Conservation (phyloP, 2,797 vertebrate genomes). For the Pterois miles region DNA sequence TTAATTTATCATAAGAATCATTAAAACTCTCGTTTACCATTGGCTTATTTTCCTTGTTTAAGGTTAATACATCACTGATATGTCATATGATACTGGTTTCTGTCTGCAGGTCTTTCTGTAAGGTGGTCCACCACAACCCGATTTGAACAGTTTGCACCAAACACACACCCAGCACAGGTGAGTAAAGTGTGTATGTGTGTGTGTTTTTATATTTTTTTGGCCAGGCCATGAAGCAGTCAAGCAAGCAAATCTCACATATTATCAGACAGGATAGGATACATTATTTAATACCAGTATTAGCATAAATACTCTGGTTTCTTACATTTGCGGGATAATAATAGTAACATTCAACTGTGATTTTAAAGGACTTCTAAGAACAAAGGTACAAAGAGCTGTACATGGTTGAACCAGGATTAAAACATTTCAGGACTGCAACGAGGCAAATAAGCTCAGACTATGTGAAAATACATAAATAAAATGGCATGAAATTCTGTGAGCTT, state of each 20-base stretch:
- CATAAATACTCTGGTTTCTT: no score
- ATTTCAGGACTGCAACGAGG: neutral
- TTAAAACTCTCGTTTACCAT: no score
- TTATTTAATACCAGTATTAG: no score
- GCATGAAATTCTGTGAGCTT: neutral
- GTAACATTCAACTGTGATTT: neutral
- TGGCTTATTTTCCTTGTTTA: no score
- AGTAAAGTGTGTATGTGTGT: constrained; percentile 15
- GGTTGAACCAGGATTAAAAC: no score
- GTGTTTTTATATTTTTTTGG: neutral
- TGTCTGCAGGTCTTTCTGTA: constrained; percentile 63
- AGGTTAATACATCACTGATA: neutral
- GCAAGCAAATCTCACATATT: neutral
- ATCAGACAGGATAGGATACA: no score
- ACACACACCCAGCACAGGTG: constrained; percentile 59
- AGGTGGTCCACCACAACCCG: constrained; percentile 47
- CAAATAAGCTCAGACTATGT: neutral
- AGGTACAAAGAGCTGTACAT: neutral
- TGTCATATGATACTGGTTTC: constrained; percentile 8
- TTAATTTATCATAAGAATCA: no score
- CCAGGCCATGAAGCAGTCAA: neutral
- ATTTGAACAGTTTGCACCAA: constrained; percentile 50
- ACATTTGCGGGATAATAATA: neutral
- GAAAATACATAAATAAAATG: neutral
- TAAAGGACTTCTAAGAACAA: no score